Percentiles rank a stretch among this genome's conserved stretches.
phyloP scores from a whole-genome alignment of 2,888 invertebrate species.

The Agriotes lineatus region DNA sequence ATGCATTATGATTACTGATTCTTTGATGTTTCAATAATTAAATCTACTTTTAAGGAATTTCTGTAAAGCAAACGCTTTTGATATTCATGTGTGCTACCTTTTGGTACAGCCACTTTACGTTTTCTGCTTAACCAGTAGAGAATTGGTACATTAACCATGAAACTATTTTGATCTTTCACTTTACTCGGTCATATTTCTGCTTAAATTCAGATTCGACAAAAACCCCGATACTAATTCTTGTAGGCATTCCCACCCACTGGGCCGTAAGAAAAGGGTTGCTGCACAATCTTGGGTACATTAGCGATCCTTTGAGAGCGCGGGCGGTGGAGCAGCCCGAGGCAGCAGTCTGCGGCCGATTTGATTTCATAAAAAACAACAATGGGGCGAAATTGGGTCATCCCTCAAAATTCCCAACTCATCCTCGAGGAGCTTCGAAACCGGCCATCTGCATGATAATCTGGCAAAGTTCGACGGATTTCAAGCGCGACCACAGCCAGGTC shows the following conservation, averaged over 20 bases:
- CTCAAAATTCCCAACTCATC: conserved; percentile 11
- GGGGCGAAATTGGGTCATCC: conserved; percentile 4
- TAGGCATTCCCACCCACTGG: conserved; percentile 17
- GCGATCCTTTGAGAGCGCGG: conserved; percentile 42
- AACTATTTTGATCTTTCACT: too few relatives aligned
- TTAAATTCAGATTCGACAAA: too few relatives aligned
- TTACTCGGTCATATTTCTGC: too few relatives aligned
- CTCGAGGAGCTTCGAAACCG: background rate
- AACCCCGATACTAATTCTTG: background rate
- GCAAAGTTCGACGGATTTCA: background rate
- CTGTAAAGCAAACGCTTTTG: too few relatives aligned
- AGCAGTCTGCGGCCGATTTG: conserved; percentile 5
- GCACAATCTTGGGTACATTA: conserved; percentile 49
- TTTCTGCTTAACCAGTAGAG: too few relatives aligned
- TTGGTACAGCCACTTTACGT: too few relatives aligned
- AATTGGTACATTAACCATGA: too few relatives aligned
- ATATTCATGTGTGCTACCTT: too few relatives aligned
- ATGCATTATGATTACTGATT: too few relatives aligned
- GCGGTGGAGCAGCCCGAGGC: background rate
- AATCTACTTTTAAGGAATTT: too few relatives aligned
- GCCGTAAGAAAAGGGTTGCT: conserved; percentile 39
- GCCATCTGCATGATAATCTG: conserved; percentile 14
- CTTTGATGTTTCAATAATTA: too few relatives aligned
- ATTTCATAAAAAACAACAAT: conserved; percentile 13
- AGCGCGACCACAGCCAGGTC: conserved; percentile 15